Evolutionary conservation across 2,888 invertebrate species (phyloP).

Genomic region (Pristionchus exspectatus): DNA sequence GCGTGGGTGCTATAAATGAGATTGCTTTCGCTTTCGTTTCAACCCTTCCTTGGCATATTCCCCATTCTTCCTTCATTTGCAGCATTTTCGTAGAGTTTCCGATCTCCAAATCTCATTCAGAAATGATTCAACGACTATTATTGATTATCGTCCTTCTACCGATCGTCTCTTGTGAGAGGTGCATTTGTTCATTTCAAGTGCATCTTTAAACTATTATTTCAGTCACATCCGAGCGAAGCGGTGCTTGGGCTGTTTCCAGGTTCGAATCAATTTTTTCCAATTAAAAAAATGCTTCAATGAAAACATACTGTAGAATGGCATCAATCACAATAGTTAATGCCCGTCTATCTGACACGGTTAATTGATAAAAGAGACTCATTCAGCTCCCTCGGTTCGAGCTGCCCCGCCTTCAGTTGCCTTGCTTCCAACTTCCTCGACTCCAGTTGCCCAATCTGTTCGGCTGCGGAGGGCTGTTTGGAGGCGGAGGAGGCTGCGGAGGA

Average conservation of each 20-base stretch:
- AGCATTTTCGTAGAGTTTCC: neutral
- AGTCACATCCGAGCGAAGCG: conserved; percentile 14
- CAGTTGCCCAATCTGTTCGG: conserved; percentile 23
- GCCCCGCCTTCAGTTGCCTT: neutral
- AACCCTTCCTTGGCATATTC: neutral
- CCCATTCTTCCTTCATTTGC: neutral
- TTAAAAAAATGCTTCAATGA: neutral
- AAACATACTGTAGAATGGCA: too few relatives aligned
- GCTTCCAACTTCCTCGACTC: neutral
- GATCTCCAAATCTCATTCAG: neutral
- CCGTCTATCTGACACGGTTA: too few relatives aligned
- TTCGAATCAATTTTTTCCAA: neutral
- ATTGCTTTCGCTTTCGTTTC: neutral
- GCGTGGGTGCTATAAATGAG: neutral
- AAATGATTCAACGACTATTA: neutral
- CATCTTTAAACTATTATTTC: neutral
- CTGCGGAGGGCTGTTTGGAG: neutral
- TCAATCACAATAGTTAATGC: too few relatives aligned
- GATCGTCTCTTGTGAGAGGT: neutral
- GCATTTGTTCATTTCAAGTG: neutral
- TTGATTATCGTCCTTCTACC: neutral
- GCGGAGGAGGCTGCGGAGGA: conserved; percentile 16
- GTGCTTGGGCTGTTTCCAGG: neutral
- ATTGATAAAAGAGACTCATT: neutral
- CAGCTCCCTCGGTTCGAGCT: neutral